A percentile compares a stretch with the other conserved stretches of the same genome.
These are phyloP conservation scores for Troglohyphantes excavatus DNA, from an alignment of 2,888 invertebrate genomes.

Conservation along the genomic window DNA sequence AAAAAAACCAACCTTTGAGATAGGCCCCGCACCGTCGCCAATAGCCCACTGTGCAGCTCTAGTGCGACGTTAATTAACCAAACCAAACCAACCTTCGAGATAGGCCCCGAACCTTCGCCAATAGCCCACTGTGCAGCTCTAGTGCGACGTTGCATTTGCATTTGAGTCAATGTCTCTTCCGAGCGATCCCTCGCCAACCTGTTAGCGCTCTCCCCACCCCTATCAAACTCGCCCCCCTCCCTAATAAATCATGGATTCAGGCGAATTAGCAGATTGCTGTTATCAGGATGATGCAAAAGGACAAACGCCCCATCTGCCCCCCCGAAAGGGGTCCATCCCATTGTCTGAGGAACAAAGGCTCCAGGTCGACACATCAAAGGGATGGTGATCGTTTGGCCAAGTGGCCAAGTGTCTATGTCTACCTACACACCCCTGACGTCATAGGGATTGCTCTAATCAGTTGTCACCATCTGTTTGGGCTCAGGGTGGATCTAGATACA, in stretches of 20 bases:
- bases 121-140: too few relatives aligned
- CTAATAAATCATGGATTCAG: constrained; percentile 72
- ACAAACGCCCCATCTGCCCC: constrained; percentile 67
- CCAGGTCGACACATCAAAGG: constrained; percentile 57
- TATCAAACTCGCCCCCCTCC: not conserved
- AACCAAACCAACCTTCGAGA: too few relatives aligned
- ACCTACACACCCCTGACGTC: constrained; percentile 64
- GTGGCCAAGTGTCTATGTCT: constrained; percentile 75
- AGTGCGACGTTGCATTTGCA: too few relatives aligned
- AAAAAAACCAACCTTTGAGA: too few relatives aligned
- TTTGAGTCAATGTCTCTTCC: not conserved
- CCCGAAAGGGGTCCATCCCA: constrained; percentile 70
- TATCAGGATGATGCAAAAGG: constrained; percentile 70
- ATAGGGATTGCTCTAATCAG: constrained; percentile 74
- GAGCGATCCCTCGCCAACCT: constrained; percentile 42
- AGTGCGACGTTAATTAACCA: too few relatives aligned
- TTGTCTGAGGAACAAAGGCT: constrained; percentile 57
- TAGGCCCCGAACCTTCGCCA: too few relatives aligned
- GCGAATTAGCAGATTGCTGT: constrained; percentile 78
- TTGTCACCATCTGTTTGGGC: constrained; percentile 77
- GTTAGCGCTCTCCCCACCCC: not conserved
- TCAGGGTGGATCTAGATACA: constrained; percentile 34
- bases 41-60: too few relatives aligned
- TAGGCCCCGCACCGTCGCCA: too few relatives aligned
- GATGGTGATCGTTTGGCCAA: constrained; percentile 68